Evolutionary conservation across 2,888 invertebrate species (phyloP).

Genomic region (Himalopsyche anomala): DNA sequence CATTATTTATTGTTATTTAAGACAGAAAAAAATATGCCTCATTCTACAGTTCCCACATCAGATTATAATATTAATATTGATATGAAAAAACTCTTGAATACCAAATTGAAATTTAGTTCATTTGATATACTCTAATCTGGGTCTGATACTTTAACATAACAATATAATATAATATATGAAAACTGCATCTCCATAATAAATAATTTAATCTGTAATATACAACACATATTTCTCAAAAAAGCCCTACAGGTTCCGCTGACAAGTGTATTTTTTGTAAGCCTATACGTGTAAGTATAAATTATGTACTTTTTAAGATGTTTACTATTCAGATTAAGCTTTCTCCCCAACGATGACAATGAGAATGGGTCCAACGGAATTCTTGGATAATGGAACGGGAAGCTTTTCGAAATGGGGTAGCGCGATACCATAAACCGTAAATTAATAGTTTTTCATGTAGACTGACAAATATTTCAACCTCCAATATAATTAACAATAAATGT

Average conservation of each 20-base stretch:
- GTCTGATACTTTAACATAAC: too few species aligned
- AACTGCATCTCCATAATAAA: not conserved
- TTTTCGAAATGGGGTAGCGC: slow-evolving; percentile 22
- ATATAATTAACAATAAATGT: not conserved
- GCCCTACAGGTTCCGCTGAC: slow-evolving; percentile 9
- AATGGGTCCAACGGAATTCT: slow-evolving; percentile 40
- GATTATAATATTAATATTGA: too few species aligned
- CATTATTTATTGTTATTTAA: too few species aligned
- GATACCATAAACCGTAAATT: not conserved
- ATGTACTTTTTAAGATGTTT: not conserved
- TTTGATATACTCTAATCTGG: too few species aligned
- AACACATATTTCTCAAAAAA: not conserved
- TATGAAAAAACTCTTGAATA: too few species aligned
- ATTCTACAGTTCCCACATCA: too few species aligned
- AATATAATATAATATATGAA: not conserved
- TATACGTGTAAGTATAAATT: not conserved
- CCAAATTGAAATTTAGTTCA: too few species aligned
- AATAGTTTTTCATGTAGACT: not conserved
- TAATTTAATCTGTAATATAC: slow-evolving; percentile 1
- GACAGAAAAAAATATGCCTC: too few species aligned
- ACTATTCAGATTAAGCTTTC: slow-evolving; percentile 37
- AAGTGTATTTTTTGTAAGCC: slow-evolving; percentile 29
- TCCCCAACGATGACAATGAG: not conserved
- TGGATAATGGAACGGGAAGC: slow-evolving; percentile 7
- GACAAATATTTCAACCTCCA: not conserved